Conservation (phyloP, 2,113 vertebrate genomes). For the Tonatia bakeri region DNA sequence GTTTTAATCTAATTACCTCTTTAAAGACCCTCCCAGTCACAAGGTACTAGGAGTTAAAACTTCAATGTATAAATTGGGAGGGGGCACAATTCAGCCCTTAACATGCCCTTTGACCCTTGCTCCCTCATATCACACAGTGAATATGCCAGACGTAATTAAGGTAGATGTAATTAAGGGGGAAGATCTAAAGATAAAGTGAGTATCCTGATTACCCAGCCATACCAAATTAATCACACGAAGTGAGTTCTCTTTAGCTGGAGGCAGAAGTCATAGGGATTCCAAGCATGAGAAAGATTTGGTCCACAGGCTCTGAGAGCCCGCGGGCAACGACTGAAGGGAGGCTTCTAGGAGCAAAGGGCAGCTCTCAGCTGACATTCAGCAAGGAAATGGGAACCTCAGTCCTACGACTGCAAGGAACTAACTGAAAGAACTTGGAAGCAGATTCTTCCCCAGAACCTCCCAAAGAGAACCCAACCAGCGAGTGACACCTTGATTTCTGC, state of each 20-base stretch:
- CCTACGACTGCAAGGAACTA: neutral
- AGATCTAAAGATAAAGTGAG: neutral
- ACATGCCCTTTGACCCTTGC: neutral
- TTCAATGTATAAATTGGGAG: too few species aligned
- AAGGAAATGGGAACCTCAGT: neutral
- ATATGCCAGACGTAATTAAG: neutral
- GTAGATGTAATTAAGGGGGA: neutral
- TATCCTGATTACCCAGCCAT: neutral
- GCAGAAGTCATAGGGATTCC: neutral
- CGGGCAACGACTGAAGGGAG: neutral
- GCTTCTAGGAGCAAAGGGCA: neutral
- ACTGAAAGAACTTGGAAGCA: neutral
- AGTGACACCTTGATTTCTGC: neutral
- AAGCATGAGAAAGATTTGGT: neutral
- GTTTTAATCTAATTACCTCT: neutral
- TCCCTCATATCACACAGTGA: neutral
- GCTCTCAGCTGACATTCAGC: neutral
- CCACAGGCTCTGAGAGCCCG: neutral
- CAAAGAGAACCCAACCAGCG: neutral
- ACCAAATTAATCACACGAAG: neutral
- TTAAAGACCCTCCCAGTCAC: neutral
- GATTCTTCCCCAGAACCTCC: neutral
- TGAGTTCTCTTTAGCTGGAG: neutral
- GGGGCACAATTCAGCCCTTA: neutral
- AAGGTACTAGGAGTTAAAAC: neutral